Evolutionary conservation across 2,797 vertebrate species (phyloP).

Genomic region (Falco novaeseelandiae): DNA sequence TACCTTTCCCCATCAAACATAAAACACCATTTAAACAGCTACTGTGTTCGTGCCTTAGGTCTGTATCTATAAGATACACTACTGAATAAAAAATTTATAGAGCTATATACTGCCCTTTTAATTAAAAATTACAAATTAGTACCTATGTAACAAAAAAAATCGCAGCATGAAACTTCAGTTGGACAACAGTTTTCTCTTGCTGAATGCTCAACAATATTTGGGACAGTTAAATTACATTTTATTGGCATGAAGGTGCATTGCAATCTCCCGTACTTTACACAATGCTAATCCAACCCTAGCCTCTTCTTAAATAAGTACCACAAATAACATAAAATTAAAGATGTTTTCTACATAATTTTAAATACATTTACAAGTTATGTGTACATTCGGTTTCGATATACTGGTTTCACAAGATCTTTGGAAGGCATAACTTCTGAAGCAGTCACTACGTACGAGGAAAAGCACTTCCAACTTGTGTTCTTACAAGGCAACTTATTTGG

Average conservation of each 20-base stretch:
- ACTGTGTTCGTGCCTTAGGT: constrained; percentile 89
- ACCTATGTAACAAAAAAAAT: constrained; percentile 92
- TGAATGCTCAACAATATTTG: constrained; percentile 84
- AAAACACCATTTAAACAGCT: constrained; percentile 91
- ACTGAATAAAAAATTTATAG: constrained; percentile 85
- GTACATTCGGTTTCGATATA: constrained; percentile 79
- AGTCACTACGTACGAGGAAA: constrained; percentile 75
- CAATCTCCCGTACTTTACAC: constrained; percentile 92
- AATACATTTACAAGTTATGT: constrained; percentile 81
- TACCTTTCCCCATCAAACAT: constrained; percentile 85
- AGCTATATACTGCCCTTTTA: constrained; percentile 83
- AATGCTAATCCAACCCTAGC: constrained; percentile 82
- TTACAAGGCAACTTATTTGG: constrained; percentile 85
- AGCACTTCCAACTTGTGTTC: constrained; percentile 78
- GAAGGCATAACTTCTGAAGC: constrained; percentile 80
- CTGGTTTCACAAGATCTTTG: constrained; percentile 76
- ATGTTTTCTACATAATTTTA: constrained; percentile 80
- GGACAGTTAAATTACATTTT: constrained; percentile 84
- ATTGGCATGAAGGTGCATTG: constrained; percentile 94
- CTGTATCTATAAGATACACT: constrained; percentile 99
- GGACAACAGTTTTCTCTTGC: constrained; percentile 81
- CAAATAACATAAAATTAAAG: constrained; percentile 81
- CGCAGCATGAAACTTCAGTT: constrained; percentile 84
- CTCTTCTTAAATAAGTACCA: constrained; percentile 88
- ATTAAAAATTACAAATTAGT: constrained; percentile 90